phyloP scores from a whole-genome alignment of 1,140 invertebrate genomes.

The Globodera rostochiensis region DNA sequence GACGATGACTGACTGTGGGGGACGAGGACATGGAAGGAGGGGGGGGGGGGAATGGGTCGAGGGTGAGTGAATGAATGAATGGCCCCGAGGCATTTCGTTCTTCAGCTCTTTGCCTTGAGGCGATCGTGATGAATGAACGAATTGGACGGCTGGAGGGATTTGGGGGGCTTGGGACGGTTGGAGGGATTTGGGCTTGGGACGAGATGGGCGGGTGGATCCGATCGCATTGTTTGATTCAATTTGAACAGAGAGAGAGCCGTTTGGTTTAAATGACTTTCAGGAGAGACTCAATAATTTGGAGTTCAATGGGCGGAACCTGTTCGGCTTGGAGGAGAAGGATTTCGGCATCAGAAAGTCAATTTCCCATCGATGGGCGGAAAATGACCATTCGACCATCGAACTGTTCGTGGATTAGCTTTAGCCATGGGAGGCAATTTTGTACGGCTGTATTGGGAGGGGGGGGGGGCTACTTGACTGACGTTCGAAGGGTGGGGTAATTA shows the following conservation, averaged over 20 bases:
- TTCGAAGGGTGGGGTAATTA: not conserved
- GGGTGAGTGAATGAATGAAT: not conserved
- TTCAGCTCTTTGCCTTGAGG: not conserved
- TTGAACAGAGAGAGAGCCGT: too few relatives aligned
- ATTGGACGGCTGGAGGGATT: not conserved
- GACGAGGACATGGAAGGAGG: not conserved
- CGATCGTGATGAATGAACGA: not conserved
- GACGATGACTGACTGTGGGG: slow-evolving; percentile 10
- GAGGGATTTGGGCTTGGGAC: too few relatives aligned
- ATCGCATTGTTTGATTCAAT: too few relatives aligned
- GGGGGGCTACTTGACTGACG: too few relatives aligned
- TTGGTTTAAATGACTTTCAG: not conserved
- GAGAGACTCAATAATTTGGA: not conserved
- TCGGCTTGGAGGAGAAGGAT: not conserved
- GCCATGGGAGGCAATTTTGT: not conserved
- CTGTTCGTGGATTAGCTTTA: slow-evolving; percentile 1
- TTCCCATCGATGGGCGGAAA: not conserved
- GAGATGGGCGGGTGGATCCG: too few relatives aligned
- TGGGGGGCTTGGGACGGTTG: not conserved
- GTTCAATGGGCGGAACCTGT: not conserved
- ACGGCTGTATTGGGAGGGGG: not conserved
- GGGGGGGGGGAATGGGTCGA: not conserved
- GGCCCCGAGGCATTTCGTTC: not conserved
- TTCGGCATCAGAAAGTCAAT: not conserved
- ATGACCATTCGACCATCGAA: not conserved